Conservation (phyloP, 2,797 vertebrate genomes). For the Acanthopagrus latus region DNA sequence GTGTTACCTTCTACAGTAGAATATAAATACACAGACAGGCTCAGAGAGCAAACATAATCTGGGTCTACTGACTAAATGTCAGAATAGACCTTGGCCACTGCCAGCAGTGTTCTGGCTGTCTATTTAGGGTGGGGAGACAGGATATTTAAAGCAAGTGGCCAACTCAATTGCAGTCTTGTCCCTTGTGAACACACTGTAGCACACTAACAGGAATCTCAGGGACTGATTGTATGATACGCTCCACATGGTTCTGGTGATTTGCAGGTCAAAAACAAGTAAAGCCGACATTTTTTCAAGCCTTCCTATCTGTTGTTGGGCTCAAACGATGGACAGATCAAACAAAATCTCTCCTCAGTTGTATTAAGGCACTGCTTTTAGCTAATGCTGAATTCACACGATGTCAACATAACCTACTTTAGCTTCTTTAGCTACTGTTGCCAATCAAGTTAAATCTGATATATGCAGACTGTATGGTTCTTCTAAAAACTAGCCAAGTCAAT, state of each 20-base stretch:
- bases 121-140: constrained; percentile 22
- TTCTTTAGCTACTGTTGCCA: no score
- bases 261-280: not conserved
- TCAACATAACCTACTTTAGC: no score
- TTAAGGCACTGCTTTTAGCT: not conserved
- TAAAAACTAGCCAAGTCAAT: no score
- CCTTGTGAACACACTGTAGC: not conserved
- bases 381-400: no score
- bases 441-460: no score
- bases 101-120: constrained; percentile 42
- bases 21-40: not conserved
- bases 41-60: not conserved
- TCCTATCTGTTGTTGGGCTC: not conserved
- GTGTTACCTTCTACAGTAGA: constrained; percentile 27
- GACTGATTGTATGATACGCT: not conserved
- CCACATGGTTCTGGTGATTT: constrained; percentile 2
- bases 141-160: constrained; percentile 47
- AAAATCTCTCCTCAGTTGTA: not conserved
- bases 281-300: not conserved
- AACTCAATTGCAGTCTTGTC: constrained; percentile 10
- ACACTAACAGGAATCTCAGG: not conserved
- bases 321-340: not conserved
- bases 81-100: constrained; percentile 35
- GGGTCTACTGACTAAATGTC: constrained; percentile 6
- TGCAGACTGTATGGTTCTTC: no score